A percentile compares a stretch with the other conserved stretches of the same genome.
These are phyloP conservation scores for Doryteuthis pealeii DNA, from an alignment of 1,140 invertebrate species.

Conservation along the genomic window DNA sequence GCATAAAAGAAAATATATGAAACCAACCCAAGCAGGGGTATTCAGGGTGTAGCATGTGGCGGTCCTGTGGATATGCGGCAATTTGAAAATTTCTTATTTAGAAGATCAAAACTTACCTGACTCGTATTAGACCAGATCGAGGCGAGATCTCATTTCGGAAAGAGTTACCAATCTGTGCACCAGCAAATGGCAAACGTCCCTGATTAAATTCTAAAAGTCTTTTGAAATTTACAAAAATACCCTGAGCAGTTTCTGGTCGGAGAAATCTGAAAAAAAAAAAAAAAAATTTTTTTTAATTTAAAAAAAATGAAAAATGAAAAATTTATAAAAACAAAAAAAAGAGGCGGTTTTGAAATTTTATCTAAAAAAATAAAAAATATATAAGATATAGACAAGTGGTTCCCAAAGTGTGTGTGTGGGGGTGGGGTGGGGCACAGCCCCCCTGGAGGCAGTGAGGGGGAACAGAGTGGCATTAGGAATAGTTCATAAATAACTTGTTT, in stretches of 20 bases:
- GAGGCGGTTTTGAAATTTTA: neutral
- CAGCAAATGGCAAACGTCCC: slow-evolving; percentile 94
- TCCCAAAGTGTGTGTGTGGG: too few relatives aligned
- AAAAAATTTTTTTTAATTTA: slow-evolving; percentile 3
- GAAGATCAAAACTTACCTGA: slow-evolving; percentile 69
- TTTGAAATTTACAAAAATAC: slow-evolving; percentile 99
- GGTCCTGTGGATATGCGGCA: too few relatives aligned
- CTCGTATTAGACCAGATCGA: slow-evolving; percentile 90
- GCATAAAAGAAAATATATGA: too few relatives aligned
- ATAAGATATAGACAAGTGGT: too few relatives aligned
- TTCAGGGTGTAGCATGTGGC: too few relatives aligned
- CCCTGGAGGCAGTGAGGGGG: too few relatives aligned
- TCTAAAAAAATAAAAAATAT: too few relatives aligned
- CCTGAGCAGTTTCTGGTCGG: slow-evolving; percentile 97
- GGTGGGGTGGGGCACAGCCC: too few relatives aligned
- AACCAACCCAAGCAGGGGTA: too few relatives aligned
- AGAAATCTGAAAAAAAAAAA: slow-evolving; percentile 68
- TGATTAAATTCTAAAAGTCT: slow-evolving; percentile 96
- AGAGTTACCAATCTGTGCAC: slow-evolving; percentile 95
- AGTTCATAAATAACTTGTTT: too few relatives aligned
- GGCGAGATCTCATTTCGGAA: slow-evolving; percentile 99
- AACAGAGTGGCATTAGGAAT: too few relatives aligned
- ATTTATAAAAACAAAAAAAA: neutral
- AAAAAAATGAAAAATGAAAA: too few relatives aligned
- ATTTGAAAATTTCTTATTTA: neutral